Base-by-base conservation (phyloP, 2,888 invertebrate genomes). In the Xanthia togata region DNA sequence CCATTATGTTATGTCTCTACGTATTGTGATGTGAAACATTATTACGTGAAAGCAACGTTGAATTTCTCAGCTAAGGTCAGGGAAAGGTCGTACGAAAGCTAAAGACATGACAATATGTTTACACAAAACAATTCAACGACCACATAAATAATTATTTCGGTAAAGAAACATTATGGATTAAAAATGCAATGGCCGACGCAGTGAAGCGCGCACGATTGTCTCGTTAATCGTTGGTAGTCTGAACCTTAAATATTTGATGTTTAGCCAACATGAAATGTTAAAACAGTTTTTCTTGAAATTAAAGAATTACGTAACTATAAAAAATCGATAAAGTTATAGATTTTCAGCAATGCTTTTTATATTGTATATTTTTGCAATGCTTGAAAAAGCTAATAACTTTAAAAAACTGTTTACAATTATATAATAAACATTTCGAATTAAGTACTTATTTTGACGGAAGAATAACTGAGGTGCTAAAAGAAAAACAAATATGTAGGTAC, bases 31-130 rank as follows among this genome's bases (percentile, higher is more conserved):
- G 17, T 6, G 11, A 53, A 68, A 38, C 17, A n/a, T n/a, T 53
- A 38, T 20, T 57, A 23, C 41, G 53, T 65, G 57, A 78, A 81
- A 84, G 41, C 53, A 71, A 31, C 14, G 62, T 62, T 71, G n/a
- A 71, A 70, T 69, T 78, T 72, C 55, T 74, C 64, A 20, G 68
- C 67, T 73, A 35, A 59, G 41, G 35, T 14, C 63, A 64, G 64
- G 67, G 67, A 67, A 74, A 86, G 84, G 86, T 81, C 74, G 44
- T 12, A 12, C 26, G 50, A 78, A 83, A 78, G 86, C 76, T 69
- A 74, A 12, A 64, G 55, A 57, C 59, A 35, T 76, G n/a, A n/a
- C n/a, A n/a, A 31, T 31, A 64, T 76, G 74, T 83, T 71, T 76
- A 69, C 67, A 63, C 59, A 74, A 70, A 76, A 31, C 44, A 74